Conservation (phyloP, 2,797 vertebrate genomes). For the Dendrocincla fuliginosa region DNA sequence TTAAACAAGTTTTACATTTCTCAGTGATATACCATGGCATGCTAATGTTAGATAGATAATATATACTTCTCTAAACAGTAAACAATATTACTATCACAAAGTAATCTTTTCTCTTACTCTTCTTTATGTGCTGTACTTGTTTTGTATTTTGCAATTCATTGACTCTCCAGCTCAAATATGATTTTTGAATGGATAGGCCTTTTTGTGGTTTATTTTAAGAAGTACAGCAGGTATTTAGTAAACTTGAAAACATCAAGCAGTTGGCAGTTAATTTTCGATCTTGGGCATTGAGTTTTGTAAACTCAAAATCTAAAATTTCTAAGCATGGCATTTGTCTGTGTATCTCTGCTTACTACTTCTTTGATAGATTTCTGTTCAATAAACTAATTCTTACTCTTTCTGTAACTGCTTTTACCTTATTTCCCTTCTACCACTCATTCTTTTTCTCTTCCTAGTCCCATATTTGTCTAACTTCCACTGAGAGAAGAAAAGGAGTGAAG, state of each 20-base stretch:
- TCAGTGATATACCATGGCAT: rapidly evolving
- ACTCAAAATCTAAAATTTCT: background rate
- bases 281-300: background rate
- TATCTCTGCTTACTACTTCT: background rate
- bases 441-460: constrained; percentile 59
- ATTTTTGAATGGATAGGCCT: background rate
- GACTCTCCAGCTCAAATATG: background rate
- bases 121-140: background rate
- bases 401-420: background rate
- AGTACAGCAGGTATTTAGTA: background rate
- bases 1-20: background rate
- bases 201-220: background rate
- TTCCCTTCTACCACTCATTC: constrained; percentile 16
- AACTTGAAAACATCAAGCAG: background rate
- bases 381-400: background rate
- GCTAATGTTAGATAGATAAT: background rate
- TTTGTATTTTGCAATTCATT: background rate
- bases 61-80: background rate
- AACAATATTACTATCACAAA: background rate
- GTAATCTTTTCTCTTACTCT: background rate
- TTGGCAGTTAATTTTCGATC: background rate
- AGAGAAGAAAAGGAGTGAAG: constrained; percentile 62
- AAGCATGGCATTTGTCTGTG: background rate
- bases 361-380: background rate
- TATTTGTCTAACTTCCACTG: constrained; percentile 62